Evolutionary conservation across 35 echinoderm and acorn worm species (phyloP).

Genomic region (Apostichopus californicus): DNA sequence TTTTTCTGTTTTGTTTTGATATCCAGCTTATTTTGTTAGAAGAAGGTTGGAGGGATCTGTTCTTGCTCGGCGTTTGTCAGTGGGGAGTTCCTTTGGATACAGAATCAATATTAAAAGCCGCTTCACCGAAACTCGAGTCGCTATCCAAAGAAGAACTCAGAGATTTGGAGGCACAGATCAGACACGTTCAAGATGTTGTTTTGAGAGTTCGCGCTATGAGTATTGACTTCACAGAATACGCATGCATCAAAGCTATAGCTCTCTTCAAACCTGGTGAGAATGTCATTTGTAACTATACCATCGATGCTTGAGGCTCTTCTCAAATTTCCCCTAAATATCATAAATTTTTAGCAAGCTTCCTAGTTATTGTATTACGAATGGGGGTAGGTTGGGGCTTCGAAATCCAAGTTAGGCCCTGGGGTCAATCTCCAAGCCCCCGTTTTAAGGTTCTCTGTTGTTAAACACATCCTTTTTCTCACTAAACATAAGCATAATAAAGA

Average conservation of each 20-base stretch:
- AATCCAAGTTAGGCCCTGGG: no score
- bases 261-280: conserved; percentile 89
- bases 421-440: no score
- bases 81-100: conserved; percentile 94
- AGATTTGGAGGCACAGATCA: conserved; percentile 68
- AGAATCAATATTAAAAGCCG: conserved; percentile 56
- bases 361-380: no score
- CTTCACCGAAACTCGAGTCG: conserved; percentile 40
- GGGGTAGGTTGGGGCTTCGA: no score
- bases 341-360: no score
- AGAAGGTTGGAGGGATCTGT: conserved; percentile 95
- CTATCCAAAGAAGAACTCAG: conserved; percentile 40
- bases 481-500: no score
- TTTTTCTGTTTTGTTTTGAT: not conserved
- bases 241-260: conserved; percentile 92
- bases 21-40: conserved; percentile 82
- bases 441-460: no score
- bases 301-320: no score
- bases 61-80: conserved; percentile 91
- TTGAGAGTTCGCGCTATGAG: conserved; percentile 68
- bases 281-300: no score
- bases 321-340: no score
- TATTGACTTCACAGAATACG: conserved; percentile 93
- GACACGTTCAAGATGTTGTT: conserved; percentile 79
- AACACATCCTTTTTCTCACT: no score